A percentile compares a stretch with the other conserved stretches of the same genome.
Evolutionary conservation across 2,888 invertebrate genomes (phyloP).

Genomic region (Hirtodrosophila duncani): DNA sequence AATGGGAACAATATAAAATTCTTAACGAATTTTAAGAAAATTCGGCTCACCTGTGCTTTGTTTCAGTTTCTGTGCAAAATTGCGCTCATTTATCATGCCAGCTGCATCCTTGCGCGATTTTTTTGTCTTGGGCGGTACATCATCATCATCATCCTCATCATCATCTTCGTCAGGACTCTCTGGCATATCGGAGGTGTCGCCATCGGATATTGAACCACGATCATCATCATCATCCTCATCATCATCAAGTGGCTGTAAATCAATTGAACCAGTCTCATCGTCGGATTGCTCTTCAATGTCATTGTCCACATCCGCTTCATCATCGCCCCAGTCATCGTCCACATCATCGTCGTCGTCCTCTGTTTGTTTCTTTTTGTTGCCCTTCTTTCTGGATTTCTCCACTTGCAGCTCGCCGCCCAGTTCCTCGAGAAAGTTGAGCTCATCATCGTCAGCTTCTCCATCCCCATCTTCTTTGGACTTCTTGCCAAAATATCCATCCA

Average conservation of each 20-base stretch:
- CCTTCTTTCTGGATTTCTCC: slow-evolving; percentile 54
- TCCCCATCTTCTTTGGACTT: slow-evolving; percentile 81
- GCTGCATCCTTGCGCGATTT: slow-evolving; percentile 54
- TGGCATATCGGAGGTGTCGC: slow-evolving; percentile 54
- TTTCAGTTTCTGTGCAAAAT: slow-evolving; percentile 75
- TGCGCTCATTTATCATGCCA: slow-evolving; percentile 46
- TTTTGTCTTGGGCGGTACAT: slow-evolving; percentile 62
- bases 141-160: slow-evolving; percentile 53
- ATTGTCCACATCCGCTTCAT: slow-evolving; percentile 73
- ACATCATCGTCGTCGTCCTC: slow-evolving; percentile 74
- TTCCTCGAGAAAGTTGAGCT: slow-evolving; percentile 85
- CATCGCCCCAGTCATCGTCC: slow-evolving; percentile 73
- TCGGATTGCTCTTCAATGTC: slow-evolving; percentile 66
- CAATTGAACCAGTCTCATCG: slow-evolving; percentile 70
- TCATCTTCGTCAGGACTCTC: slow-evolving; percentile 56
- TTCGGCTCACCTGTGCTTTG: slow-evolving; percentile 71
- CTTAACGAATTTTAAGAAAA: no score
- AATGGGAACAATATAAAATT: neutral
- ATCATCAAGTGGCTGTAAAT: slow-evolving; percentile 50
- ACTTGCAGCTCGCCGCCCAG: slow-evolving; percentile 79
- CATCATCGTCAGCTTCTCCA: slow-evolving; percentile 80
- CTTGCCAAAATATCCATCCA: slow-evolving; percentile 78
- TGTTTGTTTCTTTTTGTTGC: slow-evolving; percentile 62
- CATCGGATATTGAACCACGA: slow-evolving; percentile 64
- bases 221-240: slow-evolving; percentile 59